These are phyloP conservation scores for Rhingia rostrata DNA, from an alignment of 2,888 invertebrate species.

Conservation along the genomic window DNA sequence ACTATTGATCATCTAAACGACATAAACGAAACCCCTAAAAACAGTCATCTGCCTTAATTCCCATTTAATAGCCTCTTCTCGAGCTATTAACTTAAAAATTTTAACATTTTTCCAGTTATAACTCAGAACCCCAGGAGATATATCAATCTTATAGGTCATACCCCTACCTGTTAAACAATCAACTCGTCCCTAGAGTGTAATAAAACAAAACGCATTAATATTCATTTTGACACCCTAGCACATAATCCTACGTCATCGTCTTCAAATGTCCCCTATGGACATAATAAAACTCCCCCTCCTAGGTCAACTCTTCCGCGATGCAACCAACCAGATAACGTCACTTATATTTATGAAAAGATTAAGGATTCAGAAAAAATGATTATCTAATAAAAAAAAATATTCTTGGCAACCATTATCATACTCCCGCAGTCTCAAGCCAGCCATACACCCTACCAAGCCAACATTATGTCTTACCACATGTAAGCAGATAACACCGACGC, in stretches of 20 bases:
- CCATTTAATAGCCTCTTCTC: too few relatives aligned
- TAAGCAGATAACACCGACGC: constrained; percentile 57
- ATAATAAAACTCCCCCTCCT: not conserved
- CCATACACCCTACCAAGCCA: constrained; percentile 53
- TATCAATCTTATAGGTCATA: too few relatives aligned
- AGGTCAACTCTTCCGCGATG: constrained; percentile 28
- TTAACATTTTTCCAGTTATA: too few relatives aligned
- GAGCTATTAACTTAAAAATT: too few relatives aligned
- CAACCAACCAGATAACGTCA: constrained; percentile 62
- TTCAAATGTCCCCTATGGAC: constrained; percentile 37
- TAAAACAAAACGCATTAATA: constrained; percentile 45
- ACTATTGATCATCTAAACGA: too few relatives aligned
- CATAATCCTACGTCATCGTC: constrained; percentile 51
- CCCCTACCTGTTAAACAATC: not conserved
- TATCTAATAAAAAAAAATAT: constrained; percentile 46
- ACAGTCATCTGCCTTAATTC: too few relatives aligned
- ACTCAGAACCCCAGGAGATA: too few relatives aligned
- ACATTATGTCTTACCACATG: constrained; percentile 55
- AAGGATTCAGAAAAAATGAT: constrained; percentile 57
- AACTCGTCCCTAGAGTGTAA: constrained; percentile 38
- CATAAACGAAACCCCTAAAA: too few relatives aligned
- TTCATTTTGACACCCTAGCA: constrained; percentile 63
- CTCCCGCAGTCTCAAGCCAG: constrained; percentile 24
- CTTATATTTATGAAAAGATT: constrained; percentile 67
- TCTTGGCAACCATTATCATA: constrained; percentile 51